A percentile compares a stretch with the other conserved stretches of the same genome.
Evolutionary conservation across 1,140 invertebrate species (phyloP).

Genomic region (Orchestia grillus): DNA sequence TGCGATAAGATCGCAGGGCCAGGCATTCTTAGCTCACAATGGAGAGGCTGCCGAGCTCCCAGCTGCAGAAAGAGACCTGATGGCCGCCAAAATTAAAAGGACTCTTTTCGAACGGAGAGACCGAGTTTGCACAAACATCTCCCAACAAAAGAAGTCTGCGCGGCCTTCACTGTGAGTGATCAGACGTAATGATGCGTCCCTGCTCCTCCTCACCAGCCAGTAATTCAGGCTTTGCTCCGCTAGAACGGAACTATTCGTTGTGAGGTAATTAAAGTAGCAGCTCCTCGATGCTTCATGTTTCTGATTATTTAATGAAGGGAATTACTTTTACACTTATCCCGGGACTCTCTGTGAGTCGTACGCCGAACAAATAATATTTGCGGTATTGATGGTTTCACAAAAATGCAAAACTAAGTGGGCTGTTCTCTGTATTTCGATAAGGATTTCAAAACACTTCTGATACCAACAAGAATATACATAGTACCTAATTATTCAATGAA

Average conservation of each 20-base stretch:
- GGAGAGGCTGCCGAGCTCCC: neutral
- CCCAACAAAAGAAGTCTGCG: neutral
- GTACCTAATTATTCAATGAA: neutral
- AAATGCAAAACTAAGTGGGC: neutral
- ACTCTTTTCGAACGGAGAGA: neutral
- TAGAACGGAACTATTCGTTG: neutral
- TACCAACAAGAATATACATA: no score
- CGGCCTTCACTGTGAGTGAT: neutral
- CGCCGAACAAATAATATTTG: no score
- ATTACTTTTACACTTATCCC: neutral
- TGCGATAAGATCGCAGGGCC: conserved; percentile 23
- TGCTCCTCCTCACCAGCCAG: neutral
- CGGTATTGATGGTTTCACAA: neutral
- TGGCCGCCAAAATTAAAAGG: neutral
- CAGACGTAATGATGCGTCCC: neutral
- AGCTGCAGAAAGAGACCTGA: conserved; percentile 14
- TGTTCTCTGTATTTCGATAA: neutral
- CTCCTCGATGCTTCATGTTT: neutral
- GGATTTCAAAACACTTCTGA: neutral
- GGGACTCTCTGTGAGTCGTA: no score
- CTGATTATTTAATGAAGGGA: neutral
- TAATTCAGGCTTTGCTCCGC: neutral
- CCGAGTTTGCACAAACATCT: neutral
- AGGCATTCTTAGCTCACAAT: neutral
- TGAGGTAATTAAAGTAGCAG: neutral